Base-by-base conservation (phyloP, 2,888 invertebrate genomes). In the Zygogramma bicolorata region DNA sequence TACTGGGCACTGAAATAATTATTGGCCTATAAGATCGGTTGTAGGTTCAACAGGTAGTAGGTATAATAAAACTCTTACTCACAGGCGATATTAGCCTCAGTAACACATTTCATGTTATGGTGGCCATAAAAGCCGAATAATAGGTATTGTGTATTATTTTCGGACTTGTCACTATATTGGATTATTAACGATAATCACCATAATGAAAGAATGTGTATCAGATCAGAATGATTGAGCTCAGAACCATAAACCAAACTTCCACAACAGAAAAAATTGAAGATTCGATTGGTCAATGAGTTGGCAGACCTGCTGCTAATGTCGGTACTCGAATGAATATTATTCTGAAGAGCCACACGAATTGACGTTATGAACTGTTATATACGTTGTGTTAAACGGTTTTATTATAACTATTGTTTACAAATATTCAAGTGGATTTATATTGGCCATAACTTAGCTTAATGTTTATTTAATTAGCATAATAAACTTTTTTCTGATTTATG, bases 371-470 rank as follows among this genome's bases (percentile, higher is more conserved):
- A 18, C 42, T 42, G 42, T 42, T 42, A 42, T 42, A 42, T n/a
- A n/a, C 34, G 13, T 34, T 42, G 22, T 68, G 68, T 65, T 57
- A 68, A 69, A 58, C 38, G 73, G 58, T 29, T 63, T 62, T 13
- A 46, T 46, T 63, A 42, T 62, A 73, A 69, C 65, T 58, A 70
- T 75, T 75, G 75, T 75, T 73, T 73, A 75, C 72, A 73, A 53
- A 72, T 72, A 75, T 70, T 61, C 31, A 73, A 72, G 70, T 73
- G 68, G 53, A 63, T 70, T 75, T 73, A 73, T 70, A 65, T 61
- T 60, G 68, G 67, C 65, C 65, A 65, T 73, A 73, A 75, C 70
- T 75, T 68, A 61, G 58, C 57, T 70, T 75, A 73, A 73, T 75
- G 70, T 42, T 61, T 60, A 59, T 73, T 75, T 75, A 73, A 75